Evolutionary conservation across 30 jellyfish, hydroid and myxozoan genomes (phyloP), one percentile per base, ranked within the genome.

Genomic region (Mastigias papua): DNA sequence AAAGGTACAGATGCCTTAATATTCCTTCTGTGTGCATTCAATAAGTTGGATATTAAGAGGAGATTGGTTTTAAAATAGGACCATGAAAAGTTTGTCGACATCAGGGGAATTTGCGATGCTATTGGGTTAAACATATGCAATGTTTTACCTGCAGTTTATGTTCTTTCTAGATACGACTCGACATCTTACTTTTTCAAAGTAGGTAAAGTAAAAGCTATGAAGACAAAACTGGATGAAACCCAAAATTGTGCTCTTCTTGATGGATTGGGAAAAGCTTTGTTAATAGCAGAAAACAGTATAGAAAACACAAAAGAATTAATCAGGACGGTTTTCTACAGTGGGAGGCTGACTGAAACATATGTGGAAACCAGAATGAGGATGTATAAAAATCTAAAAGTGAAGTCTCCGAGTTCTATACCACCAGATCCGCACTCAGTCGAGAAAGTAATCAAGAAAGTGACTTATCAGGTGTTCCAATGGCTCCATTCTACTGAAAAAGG

Each of bases 131-230:
- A 69, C 77, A n/a, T 82, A 62, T 82, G 92, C 75, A 3, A 82
- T 66, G 77, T 78, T 27, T 50, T 82, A 33, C 86, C 92, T 65
- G 92, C 86, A 54, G 37, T 82, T 54, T 92, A 88, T 58, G 96
- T 86, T 26, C 82, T 82, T 23, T 68, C 92, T 35, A 85, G 86
- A 37, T 82, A 73, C 57, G 86, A 82, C 35, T 13, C 92, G 48
- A 66, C 86, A 23, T 80, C 91, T 37, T 78, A 78, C 66, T 78
- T 50, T 21, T 78, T 57, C 37, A 63, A 74, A 61, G 80, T 25
- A 1, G 78, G 80, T 15, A 60, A 80, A 48, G 80, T 79, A 4
- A 61, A 63, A 80, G 72, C 64, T 46, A 28, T 80, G 67, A 80
- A 80, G 48, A 80, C 62, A 65, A 26, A 61, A 35, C 66, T 63